These are phyloP conservation scores for Anaspis maculata DNA, from an alignment of 2,888 invertebrate species.

Conservation along the genomic window DNA sequence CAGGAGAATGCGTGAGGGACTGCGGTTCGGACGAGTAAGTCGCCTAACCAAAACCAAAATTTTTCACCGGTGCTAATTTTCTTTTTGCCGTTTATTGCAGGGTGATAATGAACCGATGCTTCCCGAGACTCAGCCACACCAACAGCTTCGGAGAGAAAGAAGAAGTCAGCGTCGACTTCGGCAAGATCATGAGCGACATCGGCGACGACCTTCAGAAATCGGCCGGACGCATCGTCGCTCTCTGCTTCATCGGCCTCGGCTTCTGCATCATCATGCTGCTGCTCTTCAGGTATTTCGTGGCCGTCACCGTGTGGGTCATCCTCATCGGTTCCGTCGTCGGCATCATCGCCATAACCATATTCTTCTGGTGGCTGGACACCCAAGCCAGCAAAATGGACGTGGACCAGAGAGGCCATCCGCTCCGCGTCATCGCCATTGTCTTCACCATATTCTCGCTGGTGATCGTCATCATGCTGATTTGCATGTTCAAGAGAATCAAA, in stretches of 20 bases:
- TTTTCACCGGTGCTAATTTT: too few species aligned
- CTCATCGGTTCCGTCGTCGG: constrained; percentile 44
- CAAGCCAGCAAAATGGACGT: neutral
- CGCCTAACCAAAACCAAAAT: too few species aligned
- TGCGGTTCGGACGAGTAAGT: too few species aligned
- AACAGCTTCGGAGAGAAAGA: too few species aligned
- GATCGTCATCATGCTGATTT: constrained; percentile 41
- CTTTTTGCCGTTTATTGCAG: too few species aligned
- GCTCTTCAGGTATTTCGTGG: constrained; percentile 48
- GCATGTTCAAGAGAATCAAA: constrained; percentile 47
- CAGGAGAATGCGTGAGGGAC: too few species aligned
- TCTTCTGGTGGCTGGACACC: constrained; percentile 48
- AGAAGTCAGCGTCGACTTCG: too few species aligned
- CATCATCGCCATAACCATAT: constrained; percentile 46
- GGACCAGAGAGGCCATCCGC: neutral
- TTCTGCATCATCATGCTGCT: constrained; percentile 43
- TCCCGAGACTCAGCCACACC: too few species aligned
- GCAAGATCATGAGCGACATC: constrained; percentile 5
- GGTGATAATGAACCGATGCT: too few species aligned
- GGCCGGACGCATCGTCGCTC: constrained; percentile 5
- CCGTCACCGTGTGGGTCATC: constrained; percentile 51
- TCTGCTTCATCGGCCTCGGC: constrained; percentile 8
- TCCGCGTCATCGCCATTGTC: constrained; percentile 9
- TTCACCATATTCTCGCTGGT: constrained; percentile 16
- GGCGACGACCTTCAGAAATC: constrained; percentile 5